Conservation (phyloP, 2,888 invertebrate species). For the Nebria salina region DNA sequence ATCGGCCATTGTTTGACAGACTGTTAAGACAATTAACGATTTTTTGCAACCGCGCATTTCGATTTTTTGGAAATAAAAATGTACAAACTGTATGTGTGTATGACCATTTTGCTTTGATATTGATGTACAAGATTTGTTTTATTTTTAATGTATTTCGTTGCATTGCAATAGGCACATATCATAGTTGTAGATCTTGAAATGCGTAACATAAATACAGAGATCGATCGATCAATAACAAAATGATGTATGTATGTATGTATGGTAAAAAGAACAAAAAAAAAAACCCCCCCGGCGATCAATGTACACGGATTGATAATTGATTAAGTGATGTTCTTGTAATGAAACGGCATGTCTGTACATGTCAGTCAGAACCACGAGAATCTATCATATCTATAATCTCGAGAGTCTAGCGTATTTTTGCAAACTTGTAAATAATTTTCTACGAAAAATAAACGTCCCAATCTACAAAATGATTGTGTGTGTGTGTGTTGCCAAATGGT, state of each 20-base stretch:
- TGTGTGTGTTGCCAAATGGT: too few species aligned
- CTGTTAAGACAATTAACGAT: too few species aligned
- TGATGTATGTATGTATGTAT: not conserved
- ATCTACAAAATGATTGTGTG: too few species aligned
- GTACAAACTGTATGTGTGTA: too few species aligned
- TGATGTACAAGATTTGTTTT: not conserved
- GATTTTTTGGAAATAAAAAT: too few species aligned
- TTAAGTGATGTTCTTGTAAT: slow-evolving; percentile 52
- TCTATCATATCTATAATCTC: not conserved
- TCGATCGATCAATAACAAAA: slow-evolving; percentile 31
- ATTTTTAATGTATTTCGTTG: slow-evolving; percentile 25
- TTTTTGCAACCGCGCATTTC: too few species aligned
- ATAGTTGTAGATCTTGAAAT: slow-evolving; percentile 27
- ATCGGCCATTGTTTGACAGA: too few species aligned
- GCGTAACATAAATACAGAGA: slow-evolving; percentile 16
- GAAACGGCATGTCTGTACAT: not conserved
- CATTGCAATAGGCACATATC: slow-evolving; percentile 15
- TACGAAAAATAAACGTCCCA: too few species aligned
- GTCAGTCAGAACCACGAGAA: not conserved
- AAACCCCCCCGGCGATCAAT: slow-evolving; percentile 52
- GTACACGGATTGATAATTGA: slow-evolving; percentile 54
- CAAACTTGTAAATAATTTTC: not conserved
- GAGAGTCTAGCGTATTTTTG: not conserved
- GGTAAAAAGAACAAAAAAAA: not conserved
- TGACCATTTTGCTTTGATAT: not conserved